Evolutionary conservation across 35 echinoderm and acorn worm genomes (phyloP), one percentile per base, ranked within the genome.

Genomic region (Eucidaris tribuloides): DNA sequence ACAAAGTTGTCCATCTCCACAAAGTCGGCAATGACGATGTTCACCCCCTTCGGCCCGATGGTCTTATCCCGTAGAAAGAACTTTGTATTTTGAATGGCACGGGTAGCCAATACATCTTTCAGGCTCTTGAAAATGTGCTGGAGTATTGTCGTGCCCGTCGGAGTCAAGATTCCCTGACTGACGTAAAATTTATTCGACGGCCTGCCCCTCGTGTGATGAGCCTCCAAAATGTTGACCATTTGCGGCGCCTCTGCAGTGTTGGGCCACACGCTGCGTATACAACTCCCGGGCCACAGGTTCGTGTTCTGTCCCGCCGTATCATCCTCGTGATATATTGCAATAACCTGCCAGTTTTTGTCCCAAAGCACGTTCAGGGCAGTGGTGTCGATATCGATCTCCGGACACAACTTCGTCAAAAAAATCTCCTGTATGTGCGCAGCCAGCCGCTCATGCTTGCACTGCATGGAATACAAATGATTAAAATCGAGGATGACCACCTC

Each of bases 1-100:
- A 93, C 78, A 71, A 89, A 93, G 36, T 89, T 57, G n/a, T 83
- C 71, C 35, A 80, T 30, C 42, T 93, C 91, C 32, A 93, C 62
- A 65, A 93, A 93, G 56, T 93, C 91, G 36, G 85, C 91, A 42
- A 89, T 93, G 20, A 93, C 85, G 59, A 93, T 93, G 79, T 93
- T 93, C 11, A 93, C 55, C 46, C 85, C 85, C 2, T 27, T 84
- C 0, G 85, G 79, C 18, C 91, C 91, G 17, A 84, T 65, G 27
- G 27, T 40, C 58, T 93, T 93, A 88, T 84, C 80, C 23, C 89
- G 78, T 17, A 93, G 29, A 34, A 88, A 93, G 84, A 68, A 84
- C 56, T 79, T 50, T 9, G 83, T 49, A 46, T 93, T 93, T 46
- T 77, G 88, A 19, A 84, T 89, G 18, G 91, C 91, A 3, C 62